Percentiles rank a stretch among this genome's conserved stretches.
Evolutionary conservation across 2,888 invertebrate species (phyloP).

Genomic region (Phytoseiulus persimilis): DNA sequence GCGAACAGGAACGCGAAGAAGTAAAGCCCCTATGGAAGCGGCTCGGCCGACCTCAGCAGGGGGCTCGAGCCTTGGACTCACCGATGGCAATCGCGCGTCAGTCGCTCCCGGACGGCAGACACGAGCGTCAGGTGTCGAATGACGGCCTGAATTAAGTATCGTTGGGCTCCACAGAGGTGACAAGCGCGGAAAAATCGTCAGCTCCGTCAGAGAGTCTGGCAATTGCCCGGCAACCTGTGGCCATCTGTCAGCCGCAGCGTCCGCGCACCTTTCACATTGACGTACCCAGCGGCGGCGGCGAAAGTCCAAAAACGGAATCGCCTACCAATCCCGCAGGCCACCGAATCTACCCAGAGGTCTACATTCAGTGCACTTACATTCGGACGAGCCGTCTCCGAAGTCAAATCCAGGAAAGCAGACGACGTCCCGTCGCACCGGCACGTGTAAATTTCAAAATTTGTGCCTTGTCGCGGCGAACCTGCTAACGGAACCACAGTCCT

Average conservation of each 20-base stretch:
- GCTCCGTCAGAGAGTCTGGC: neutral
- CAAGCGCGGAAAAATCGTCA: neutral
- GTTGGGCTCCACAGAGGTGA: neutral
- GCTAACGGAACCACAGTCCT: neutral
- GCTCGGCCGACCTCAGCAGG: neutral
- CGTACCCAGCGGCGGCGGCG: neutral
- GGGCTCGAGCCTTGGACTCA: too few species aligned
- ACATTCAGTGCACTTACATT: neutral
- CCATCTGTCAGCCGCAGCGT: neutral
- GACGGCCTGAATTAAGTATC: neutral
- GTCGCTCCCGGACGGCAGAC: neutral
- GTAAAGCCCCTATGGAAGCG: too few species aligned
- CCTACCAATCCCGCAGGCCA: neutral
- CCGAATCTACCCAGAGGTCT: neutral
- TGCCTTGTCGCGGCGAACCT: neutral
- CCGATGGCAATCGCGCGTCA: too few species aligned
- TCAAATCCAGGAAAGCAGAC: neutral
- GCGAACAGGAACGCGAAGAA: too few species aligned
- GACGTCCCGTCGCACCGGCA: neutral
- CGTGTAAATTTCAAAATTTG: neutral
- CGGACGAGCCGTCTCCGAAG: neutral
- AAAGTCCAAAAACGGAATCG: neutral
- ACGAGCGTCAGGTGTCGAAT: neutral
- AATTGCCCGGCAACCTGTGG: neutral
- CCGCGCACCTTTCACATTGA: neutral